Evolutionary conservation across 2,888 invertebrate species (phyloP).

Genomic region (Chymomyza procnemis): DNA sequence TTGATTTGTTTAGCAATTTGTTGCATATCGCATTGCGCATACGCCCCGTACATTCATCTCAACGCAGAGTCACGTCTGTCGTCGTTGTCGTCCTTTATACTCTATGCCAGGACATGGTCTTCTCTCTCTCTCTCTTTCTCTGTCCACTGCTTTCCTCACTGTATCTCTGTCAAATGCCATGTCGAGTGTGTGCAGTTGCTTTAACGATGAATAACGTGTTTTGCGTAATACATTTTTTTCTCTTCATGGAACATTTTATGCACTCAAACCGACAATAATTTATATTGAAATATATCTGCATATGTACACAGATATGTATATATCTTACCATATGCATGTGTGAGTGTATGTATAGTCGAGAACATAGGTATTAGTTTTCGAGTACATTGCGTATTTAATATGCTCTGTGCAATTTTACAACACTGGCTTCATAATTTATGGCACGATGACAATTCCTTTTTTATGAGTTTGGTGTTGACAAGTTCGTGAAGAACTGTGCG

Average conservation of each 20-base stretch:
- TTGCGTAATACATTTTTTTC: conserved; percentile 19
- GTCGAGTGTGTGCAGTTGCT: conserved; percentile 42
- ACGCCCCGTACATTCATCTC: conserved; percentile 69
- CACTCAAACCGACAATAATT: conserved; percentile 68
- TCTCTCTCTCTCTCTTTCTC: not conserved
- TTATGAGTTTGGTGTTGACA: not conserved
- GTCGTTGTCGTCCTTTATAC: conserved; percentile 18
- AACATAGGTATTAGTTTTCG: conserved; percentile 10
- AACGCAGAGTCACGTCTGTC: conserved; percentile 52
- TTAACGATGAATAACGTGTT: conserved; percentile 66
- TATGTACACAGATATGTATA: not conserved
- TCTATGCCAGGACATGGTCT: not conserved
- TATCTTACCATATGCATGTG: conserved; percentile 8
- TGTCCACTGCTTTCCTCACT: not conserved
- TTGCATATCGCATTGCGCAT: conserved; percentile 73
- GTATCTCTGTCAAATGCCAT: conserved; percentile 3
- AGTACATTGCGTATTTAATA: conserved; percentile 13
- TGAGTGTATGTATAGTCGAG: not conserved
- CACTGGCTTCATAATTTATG: not conserved
- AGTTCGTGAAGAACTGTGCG: not conserved
- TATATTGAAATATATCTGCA: conserved; percentile 63
- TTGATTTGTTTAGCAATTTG: conserved; percentile 72
- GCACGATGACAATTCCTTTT: not conserved
- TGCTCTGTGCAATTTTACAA: not conserved
- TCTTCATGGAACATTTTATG: conserved; percentile 61